A percentile compares a stretch with the other conserved stretches of the same genome.
Evolutionary conservation across 2,113 vertebrate genomes (phyloP).

Genomic region (Brienomyrus brachyistius): DNA sequence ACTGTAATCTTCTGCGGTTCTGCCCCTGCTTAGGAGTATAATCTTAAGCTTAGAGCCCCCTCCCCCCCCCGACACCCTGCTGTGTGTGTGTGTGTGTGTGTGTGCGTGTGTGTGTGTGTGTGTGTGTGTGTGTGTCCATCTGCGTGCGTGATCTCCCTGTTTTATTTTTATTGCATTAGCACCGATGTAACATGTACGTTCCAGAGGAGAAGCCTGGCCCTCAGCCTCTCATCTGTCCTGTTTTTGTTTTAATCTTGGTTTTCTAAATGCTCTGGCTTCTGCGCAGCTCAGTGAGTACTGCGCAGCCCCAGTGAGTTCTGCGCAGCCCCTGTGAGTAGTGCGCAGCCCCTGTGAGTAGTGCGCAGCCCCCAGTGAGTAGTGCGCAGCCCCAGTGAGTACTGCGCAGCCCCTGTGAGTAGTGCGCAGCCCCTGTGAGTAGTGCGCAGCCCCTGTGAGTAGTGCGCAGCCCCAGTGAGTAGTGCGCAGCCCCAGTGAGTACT

Average conservation of each 20-base stretch:
- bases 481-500: no score
- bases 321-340: no score
- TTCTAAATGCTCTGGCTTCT: not conserved
- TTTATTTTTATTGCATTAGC: conserved; percentile 58
- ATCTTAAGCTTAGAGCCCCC: not conserved
- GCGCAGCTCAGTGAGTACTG: not conserved
- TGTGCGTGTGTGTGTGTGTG: not conserved
- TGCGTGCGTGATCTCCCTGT: conserved; percentile 41
- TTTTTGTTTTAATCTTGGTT: not conserved
- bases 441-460: not conserved
- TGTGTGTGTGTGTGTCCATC: not conserved
- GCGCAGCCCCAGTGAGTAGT: not conserved
- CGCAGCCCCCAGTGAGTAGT: no score
- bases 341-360: no score
- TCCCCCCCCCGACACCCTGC: not conserved
- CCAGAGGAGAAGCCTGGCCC: not conserved
- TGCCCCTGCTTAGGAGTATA: conserved; percentile 1
- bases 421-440: not conserved
- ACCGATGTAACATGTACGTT: conserved; percentile 39
- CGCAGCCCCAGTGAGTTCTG: no score
- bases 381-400: no score
- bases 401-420: no score
- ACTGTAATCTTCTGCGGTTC: not conserved
- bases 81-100: not conserved
- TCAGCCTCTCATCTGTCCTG: not conserved